Evolutionary conservation across 2,113 vertebrate species (phyloP), one percentile per base, ranked within the genome.

Genomic region (Phyllostomus discolor): DNA sequence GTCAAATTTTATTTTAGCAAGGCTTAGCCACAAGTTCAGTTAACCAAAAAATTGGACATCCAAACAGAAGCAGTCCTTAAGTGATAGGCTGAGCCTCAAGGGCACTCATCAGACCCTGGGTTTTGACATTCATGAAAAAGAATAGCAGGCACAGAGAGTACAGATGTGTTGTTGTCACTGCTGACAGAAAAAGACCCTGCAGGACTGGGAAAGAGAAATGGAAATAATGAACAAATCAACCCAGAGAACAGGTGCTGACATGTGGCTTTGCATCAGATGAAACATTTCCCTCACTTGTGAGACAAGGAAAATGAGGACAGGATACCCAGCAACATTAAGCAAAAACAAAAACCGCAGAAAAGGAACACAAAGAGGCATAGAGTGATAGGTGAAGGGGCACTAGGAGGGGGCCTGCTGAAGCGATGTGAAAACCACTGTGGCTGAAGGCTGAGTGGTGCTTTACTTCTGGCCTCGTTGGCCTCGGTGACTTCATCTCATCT

Each of bases 261-360:
- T 90, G 79, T 20, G 50, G 20, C 62, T 92, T 96, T 79, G 5
- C 62, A 73, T 86, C 86, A 59, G 81, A 93, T 62, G 43, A 83
- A 93, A 35, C 22, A 33, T 46, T 96, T 94, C 67, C 93, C 94
- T 97, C 85, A 54, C 90, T 90, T 92, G 57, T 43, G 41, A 80
- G 93, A 91, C 79, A 88, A 92, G 91, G 57, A 94, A 95, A 97
- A 91, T 96, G 91, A 91, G 95, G 83, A 91, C 94, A 96, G 89
- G 50, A 83, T 7, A 70, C 33, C 88, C 41, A 76, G 80, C 38
- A 87, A 96, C 72, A 57, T 90, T 78, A 76, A 66, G 91, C 69
- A 96, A 85, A 97, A 92, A 94, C 92, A 52, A 73, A 66, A 90
- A 62, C 72, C 75, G 93, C 70, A 79, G 11, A 95, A 88, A 93